Evolutionary conservation across 2,113 vertebrate species (phyloP).

Genomic region (Anhinga anhinga): DNA sequence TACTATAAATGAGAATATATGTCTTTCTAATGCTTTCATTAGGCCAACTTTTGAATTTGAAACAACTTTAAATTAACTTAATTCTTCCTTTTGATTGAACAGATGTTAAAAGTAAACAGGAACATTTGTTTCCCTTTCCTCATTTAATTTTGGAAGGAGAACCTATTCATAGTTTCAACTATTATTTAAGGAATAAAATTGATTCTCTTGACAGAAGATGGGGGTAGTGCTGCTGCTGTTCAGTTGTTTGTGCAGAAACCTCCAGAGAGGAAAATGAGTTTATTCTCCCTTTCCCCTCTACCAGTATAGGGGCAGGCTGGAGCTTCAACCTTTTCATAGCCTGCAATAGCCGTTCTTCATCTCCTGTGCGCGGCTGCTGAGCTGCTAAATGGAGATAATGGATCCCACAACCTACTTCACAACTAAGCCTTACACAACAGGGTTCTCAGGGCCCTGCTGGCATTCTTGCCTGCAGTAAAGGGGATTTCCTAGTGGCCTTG

Average conservation of each 20-base stretch:
- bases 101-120: background rate
- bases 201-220: background rate
- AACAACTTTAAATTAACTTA: background rate
- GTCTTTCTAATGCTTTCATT: background rate
- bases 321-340: background rate
- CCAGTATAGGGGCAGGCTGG: background rate
- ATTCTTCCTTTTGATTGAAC: slow-evolving; percentile 1
- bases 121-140: slow-evolving; percentile 20
- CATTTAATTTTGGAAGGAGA: slow-evolving; percentile 10
- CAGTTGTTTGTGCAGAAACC: slow-evolving; percentile 4
- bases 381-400: slow-evolving; percentile 28
- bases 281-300: background rate
- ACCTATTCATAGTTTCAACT: background rate
- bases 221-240: background rate
- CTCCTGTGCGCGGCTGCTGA: background rate
- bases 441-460: background rate
- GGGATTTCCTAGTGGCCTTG: background rate
- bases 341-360: background rate
- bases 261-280: background rate
- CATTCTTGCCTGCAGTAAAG: background rate
- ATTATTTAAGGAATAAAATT: background rate
- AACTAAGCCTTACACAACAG: background rate
- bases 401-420: background rate
- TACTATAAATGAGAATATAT: background rate
- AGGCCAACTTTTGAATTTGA: background rate